Base-by-base conservation (phyloP, 2,888 invertebrate genomes). In the Antitype chi region DNA sequence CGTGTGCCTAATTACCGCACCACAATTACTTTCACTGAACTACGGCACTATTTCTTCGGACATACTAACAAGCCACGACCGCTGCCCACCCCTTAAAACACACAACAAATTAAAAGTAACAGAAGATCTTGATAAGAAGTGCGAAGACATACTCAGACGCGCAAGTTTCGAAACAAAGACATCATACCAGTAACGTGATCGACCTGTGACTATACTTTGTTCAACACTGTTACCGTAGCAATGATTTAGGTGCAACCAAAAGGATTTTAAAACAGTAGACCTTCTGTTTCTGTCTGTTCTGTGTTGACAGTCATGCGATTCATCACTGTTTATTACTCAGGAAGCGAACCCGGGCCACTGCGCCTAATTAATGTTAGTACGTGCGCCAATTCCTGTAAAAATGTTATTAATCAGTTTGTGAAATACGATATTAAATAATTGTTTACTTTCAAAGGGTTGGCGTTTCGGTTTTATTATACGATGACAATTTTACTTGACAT, bases 291-390 rank as follows among this genome's bases (percentile, higher is more conserved):
- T 11, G 13, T 0, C 52, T 49, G n/a, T 11, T 13, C 7, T 43
- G 32, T 70, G 25, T 17, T 53, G n/a, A 9, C 43, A 72, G 70
- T 47, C 70, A 59, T 59, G 72, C 70, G 85, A 85, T 85, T 69
- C 72, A 85, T 81, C 82, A 85, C 62, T 72, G 81, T 85, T 85
- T 70, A 83, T 82, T 82, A 70, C 81, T 63, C 66, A 72, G 70
- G 81, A 85, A 73, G 32, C 66, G 76, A 85, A 73, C 82, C 62
- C 64, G 43, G 74, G 69, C 55, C 59, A 32, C 70, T 64, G 70
- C 69, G 68, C 69, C 67, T 72, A 75, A 82, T 82, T 85, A 85
- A 81, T 85, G 85, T 81, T 67, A 43, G 38, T 59, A 81, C 76
- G 72, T 70, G 76, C 55, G 70, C 72, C 62, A 80, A 70, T 76